Conservation (phyloP, 2,888 invertebrate species). For the Netelia virgata region DNA sequence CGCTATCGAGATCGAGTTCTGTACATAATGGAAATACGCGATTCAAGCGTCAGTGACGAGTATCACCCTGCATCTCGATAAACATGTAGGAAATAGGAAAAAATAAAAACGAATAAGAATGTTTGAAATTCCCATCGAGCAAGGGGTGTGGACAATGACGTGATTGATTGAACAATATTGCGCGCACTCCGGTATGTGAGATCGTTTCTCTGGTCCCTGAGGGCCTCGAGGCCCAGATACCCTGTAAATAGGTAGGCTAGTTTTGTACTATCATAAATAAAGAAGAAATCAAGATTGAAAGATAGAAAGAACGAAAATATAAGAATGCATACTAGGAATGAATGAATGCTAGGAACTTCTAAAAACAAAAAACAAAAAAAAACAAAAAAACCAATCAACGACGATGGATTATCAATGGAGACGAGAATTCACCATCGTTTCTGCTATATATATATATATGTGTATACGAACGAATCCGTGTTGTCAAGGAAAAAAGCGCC, state of each 20-base stretch:
- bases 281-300: slow-evolving; percentile 42
- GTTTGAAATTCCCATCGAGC: slow-evolving; percentile 20
- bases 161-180: slow-evolving; percentile 10
- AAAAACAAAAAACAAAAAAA: slow-evolving; percentile 22
- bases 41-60: slow-evolving; percentile 38
- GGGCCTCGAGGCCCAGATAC: slow-evolving; percentile 68
- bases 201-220: slow-evolving; percentile 51
- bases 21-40: slow-evolving; percentile 71
- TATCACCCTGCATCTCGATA: slow-evolving; percentile 32
- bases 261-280: slow-evolving; percentile 80
- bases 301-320: slow-evolving; percentile 34
- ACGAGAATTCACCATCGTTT: too few species aligned
- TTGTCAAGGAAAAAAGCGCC: slow-evolving; percentile 2
- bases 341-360: slow-evolving; percentile 36
- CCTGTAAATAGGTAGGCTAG: slow-evolving; percentile 83
- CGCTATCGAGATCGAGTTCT: slow-evolving; percentile 68
- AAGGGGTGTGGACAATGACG: slow-evolving; percentile 50
- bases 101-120: slow-evolving; percentile 64
- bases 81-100: slow-evolving; percentile 52
- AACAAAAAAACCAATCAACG: slow-evolving; percentile 28
- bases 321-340: slow-evolving; percentile 53
- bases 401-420: neutral
- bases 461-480: slow-evolving; percentile 51
- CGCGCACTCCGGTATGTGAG: slow-evolving; percentile 6
- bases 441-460: slow-evolving; percentile 55